Evolutionary conservation across 1,140 invertebrate species (phyloP), one percentile per base, ranked within the genome.

Genomic region (Sogatella furcifera): DNA sequence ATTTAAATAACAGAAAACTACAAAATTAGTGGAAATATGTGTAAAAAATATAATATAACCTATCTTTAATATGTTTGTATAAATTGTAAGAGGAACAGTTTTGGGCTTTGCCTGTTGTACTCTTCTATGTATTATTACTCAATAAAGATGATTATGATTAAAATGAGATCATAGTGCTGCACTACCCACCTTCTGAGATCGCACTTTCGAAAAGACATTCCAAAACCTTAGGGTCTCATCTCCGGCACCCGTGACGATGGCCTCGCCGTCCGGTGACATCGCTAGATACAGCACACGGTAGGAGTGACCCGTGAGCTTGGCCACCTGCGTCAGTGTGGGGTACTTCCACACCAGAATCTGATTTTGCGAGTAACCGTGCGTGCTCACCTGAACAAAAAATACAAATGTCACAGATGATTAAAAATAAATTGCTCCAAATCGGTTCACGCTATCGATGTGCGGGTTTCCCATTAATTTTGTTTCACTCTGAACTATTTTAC

Each of bases 321-420:
- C 96, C 52, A 99, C 95, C 73, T 78, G 81, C 5, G 90, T 93
- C 52, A 99, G 77, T 62, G 92, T 93, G 1, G 97, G 97, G 77
- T 99, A 99, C 70, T 99, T 98, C 97, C 97, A 99, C 0, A 99
- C 94, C 11, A 98, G 75, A 57, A 99, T 98, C 77, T 99, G 97
- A 76, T 99, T 99, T 73, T 98, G 97, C 24, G 96, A 98, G 71
- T 99, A 99, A 0, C 97, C 97, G 74, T 99, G 97, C 1, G 97
- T 99, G 68, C 93, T 97, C 24, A 84, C 82, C 79, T 84, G 67
- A 58, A n/a, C n/a, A n/a, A n/a, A n/a, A 74, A 58, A 13, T 24
- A 55, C 38, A 24, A 14, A n/a, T n/a, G 14, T 43, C 5, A 31
- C 72, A 49, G 17, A 55, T 8, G 2, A 24, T 24, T 62, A 4